A percentile compares a stretch with the other conserved stretches of the same genome.
Conservation (phyloP, 2,113 vertebrate genomes). For the Paradisaea rubra region DNA sequence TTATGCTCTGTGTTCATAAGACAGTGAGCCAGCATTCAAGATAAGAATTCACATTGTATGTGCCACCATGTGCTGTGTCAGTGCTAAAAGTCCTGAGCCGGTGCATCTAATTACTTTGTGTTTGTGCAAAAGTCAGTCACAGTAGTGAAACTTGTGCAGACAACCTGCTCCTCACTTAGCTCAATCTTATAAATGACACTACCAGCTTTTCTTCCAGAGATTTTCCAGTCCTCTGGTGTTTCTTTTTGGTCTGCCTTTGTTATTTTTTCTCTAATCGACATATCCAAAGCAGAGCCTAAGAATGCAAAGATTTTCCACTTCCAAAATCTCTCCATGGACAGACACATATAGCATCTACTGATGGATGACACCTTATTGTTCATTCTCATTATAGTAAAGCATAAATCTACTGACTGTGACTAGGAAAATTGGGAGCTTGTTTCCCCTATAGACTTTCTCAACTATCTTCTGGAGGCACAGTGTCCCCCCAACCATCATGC, state of each 20-base stretch:
- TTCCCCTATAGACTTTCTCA: slow-evolving; percentile 12
- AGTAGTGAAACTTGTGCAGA: neutral
- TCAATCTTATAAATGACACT: neutral
- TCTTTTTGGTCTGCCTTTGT: neutral
- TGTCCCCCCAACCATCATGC: neutral
- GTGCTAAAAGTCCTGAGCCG: neutral
- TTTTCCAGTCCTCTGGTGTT: neutral
- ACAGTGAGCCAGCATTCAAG: neutral
- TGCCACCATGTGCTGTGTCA: neutral
- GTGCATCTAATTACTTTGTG: neutral
- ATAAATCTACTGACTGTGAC: neutral
- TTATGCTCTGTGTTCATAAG: neutral
- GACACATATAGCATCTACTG: neutral
- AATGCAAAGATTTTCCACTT: slow-evolving; percentile 5
- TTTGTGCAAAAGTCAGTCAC: neutral
- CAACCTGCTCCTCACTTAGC: neutral
- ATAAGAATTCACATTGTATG: neutral
- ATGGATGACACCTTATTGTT: neutral
- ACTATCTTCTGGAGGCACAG: neutral
- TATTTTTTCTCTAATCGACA: neutral
- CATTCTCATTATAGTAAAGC: neutral
- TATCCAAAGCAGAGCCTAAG: neutral
- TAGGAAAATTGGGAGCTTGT: neutral
- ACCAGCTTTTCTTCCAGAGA: neutral
- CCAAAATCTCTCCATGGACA: neutral